phyloP scores from a whole-genome alignment of 1,140 invertebrate species.

The Zaprionus camerounensis region DNA sequence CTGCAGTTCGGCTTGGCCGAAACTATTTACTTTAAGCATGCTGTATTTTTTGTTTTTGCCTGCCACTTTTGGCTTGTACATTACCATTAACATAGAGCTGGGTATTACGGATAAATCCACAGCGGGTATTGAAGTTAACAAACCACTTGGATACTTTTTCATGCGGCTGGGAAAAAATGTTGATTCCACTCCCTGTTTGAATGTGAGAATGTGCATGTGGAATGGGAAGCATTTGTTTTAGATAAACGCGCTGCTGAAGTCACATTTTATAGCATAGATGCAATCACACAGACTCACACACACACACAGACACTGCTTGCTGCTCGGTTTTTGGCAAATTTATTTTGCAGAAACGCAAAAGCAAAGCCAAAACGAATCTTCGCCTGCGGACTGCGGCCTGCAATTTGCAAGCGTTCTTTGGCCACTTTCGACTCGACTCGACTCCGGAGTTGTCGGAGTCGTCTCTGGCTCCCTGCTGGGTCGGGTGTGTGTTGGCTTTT shows the following conservation, averaged over 20 bases:
- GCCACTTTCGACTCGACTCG: neutral
- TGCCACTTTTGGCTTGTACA: constrained; percentile 63
- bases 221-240: constrained; percentile 54
- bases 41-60: constrained; percentile 35
- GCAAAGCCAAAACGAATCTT: constrained; percentile 60
- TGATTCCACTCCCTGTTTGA: constrained; percentile 83
- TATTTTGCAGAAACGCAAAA: constrained; percentile 69
- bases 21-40: neutral
- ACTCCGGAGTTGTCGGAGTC: constrained; percentile 1
- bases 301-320: constrained; percentile 11
- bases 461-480: constrained; percentile 47
- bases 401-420: constrained; percentile 60
- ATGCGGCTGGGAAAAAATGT: constrained; percentile 84
- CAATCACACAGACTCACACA: constrained; percentile 44
- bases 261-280: constrained; percentile 55
- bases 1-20: constrained; percentile 5
- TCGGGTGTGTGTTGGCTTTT: constrained; percentile 43
- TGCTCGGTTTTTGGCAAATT: constrained; percentile 57
- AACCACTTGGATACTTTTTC: constrained; percentile 84
- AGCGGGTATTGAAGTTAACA: constrained; percentile 84
- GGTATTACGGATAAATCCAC: constrained; percentile 84
- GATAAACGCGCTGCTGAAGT: constrained; percentile 56
- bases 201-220: constrained; percentile 56
- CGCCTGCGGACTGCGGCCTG: constrained; percentile 42
- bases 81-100: constrained; percentile 84